Evolutionary conservation across 2,113 vertebrate species (phyloP).

Genomic region (Climacteris rufus): DNA sequence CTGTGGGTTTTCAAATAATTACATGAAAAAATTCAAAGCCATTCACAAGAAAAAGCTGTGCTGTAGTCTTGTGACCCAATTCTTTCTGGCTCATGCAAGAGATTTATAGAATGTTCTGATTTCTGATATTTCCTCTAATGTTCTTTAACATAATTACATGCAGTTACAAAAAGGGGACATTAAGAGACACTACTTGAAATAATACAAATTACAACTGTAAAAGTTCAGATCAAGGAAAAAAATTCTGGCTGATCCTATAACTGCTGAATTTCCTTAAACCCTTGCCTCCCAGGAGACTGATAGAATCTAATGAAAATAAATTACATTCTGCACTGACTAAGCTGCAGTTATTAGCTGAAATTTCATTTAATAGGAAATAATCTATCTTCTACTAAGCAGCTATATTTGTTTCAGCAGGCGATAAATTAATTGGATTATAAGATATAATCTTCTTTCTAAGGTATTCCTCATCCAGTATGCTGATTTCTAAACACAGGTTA

Average conservation of each 20-base stretch:
- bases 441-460: neutral
- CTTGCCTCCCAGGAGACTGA: neutral
- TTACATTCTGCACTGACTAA: neutral
- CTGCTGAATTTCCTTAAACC: neutral
- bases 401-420: neutral
- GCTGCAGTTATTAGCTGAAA: neutral
- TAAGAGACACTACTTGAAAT: neutral
- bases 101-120: neutral
- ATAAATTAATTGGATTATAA: neutral
- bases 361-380: neutral
- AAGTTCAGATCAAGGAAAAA: neutral
- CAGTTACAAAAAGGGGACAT: neutral
- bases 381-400: neutral
- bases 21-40: neutral
- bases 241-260: neutral
- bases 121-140: neutral
- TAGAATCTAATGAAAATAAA: neutral
- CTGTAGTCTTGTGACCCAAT: neutral
- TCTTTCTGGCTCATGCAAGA: neutral
- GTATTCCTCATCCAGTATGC: neutral
- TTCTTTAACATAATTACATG: neutral
- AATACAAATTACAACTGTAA: neutral
- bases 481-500: neutral
- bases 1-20: neutral
- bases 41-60: neutral